Conservation (phyloP, 1,140 invertebrate species). For the Anoplolepis gracilipes region DNA sequence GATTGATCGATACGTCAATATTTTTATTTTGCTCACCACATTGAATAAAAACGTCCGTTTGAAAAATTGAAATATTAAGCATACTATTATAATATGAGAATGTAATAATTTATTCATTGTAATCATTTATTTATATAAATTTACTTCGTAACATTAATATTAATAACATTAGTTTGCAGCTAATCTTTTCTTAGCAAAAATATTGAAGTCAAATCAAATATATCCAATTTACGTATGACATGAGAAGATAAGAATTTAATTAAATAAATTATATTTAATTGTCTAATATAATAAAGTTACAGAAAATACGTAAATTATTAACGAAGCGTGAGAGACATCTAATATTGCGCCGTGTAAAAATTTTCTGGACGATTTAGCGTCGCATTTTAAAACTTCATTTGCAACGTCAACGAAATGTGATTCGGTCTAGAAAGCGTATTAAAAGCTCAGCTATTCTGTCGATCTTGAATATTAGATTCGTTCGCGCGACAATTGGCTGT, state of each 20-base stretch:
- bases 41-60: not conserved
- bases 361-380: conserved; percentile 62
- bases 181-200: not conserved
- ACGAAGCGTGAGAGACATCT: not conserved
- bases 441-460: conserved; percentile 18
- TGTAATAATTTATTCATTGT: not conserved
- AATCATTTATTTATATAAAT: not conserved
- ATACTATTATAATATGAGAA: not conserved
- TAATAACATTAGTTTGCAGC: not conserved
- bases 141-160: not conserved
- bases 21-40: not conserved
- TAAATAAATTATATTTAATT: conserved; percentile 1
- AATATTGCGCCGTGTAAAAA: conserved; percentile 49
- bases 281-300: not conserved
- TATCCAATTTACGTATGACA: not conserved
- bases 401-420: conserved; percentile 46
- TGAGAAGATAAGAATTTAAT: not conserved
- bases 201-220: not conserved
- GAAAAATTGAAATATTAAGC: not conserved
- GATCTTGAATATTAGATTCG: conserved; percentile 49
- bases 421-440: conserved; percentile 12
- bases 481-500: conserved; percentile 29
- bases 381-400: conserved; percentile 74
- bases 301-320: not conserved
- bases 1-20: not conserved